Evolutionary conservation across 2,888 invertebrate genomes (phyloP).

Genomic region (Bibio marci): DNA sequence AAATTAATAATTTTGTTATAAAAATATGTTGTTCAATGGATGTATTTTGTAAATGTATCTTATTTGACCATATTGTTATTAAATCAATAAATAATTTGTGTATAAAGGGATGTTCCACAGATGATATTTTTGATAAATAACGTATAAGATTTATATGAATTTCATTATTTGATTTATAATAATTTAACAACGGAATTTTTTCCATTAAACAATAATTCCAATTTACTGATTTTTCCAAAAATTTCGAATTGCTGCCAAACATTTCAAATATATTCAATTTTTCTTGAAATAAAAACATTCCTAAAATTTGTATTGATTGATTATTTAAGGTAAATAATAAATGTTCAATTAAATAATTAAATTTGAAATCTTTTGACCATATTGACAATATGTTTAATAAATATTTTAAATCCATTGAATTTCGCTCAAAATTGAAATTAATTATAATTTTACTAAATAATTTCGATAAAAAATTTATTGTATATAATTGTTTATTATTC

Average conservation of each 20-base stretch:
- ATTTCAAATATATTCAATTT: slow-evolving; percentile 27
- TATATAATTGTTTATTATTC: slow-evolving; percentile 9
- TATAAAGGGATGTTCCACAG: slow-evolving; percentile 14
- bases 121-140: slow-evolving; percentile 37
- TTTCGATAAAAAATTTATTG: slow-evolving; percentile 32
- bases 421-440: slow-evolving; percentile 34
- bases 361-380: slow-evolving; percentile 29
- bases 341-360: slow-evolving; percentile 31
- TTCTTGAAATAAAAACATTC: slow-evolving; percentile 36
- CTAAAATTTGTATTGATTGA: slow-evolving; percentile 38
- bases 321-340: slow-evolving; percentile 38
- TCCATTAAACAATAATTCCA: slow-evolving; percentile 51
- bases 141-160: slow-evolving; percentile 41
- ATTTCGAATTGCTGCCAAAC: slow-evolving; percentile 31
- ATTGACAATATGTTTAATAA: slow-evolving; percentile 38
- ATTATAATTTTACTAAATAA: slow-evolving; percentile 43
- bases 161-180: slow-evolving; percentile 28
- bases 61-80: slow-evolving; percentile 49
- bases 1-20: slow-evolving; percentile 46
- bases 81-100: slow-evolving; percentile 35
- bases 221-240: slow-evolving; percentile 32
- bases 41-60: slow-evolving; percentile 40
- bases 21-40: slow-evolving; percentile 53
- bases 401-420: slow-evolving; percentile 30
- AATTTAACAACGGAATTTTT: slow-evolving; percentile 40